Evolutionary conservation across 2,888 invertebrate genomes (phyloP).

Genomic region (Cheilosia vulpina): DNA sequence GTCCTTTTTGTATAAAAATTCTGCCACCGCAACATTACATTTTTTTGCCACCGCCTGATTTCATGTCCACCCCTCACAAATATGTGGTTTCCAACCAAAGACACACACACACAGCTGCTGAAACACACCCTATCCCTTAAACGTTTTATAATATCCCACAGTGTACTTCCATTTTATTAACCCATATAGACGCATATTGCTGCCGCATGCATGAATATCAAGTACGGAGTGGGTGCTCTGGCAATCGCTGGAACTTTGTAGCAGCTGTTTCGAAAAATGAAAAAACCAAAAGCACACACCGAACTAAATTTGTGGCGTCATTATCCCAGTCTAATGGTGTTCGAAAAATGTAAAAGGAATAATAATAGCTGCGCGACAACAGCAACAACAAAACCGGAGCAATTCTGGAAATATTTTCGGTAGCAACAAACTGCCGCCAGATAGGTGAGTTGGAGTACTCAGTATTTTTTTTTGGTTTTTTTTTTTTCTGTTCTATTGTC

Average conservation of each 20-base stretch:
- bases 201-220: slow-evolving; percentile 69
- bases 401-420: slow-evolving; percentile 39
- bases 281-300: slow-evolving; percentile 10
- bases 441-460: slow-evolving; percentile 26
- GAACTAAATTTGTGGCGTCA: slow-evolving; percentile 62
- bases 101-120: neutral
- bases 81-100: slow-evolving; percentile 50
- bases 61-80: slow-evolving; percentile 54
- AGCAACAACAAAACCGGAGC: slow-evolving; percentile 14
- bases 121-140: slow-evolving; percentile 37
- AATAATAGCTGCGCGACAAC: slow-evolving; percentile 49
- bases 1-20: slow-evolving; percentile 38
- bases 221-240: slow-evolving; percentile 30
- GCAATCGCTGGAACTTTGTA: slow-evolving; percentile 28
- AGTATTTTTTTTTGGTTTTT: slow-evolving; percentile 17
- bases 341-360: slow-evolving; percentile 59
- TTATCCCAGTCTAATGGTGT: slow-evolving; percentile 67
- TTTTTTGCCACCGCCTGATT: neutral
- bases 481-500: slow-evolving; percentile 20
- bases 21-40: slow-evolving; percentile 56
- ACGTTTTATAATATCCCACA: slow-evolving; percentile 65
- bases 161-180: slow-evolving; percentile 68
- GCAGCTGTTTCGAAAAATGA: slow-evolving; percentile 36
- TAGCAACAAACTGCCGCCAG: slow-evolving; percentile 53
- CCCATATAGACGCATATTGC: slow-evolving; percentile 64